Evolutionary conservation across 2,888 invertebrate species (phyloP), one percentile per base, ranked within the genome.

Genomic region (Hymenopus coronatus): DNA sequence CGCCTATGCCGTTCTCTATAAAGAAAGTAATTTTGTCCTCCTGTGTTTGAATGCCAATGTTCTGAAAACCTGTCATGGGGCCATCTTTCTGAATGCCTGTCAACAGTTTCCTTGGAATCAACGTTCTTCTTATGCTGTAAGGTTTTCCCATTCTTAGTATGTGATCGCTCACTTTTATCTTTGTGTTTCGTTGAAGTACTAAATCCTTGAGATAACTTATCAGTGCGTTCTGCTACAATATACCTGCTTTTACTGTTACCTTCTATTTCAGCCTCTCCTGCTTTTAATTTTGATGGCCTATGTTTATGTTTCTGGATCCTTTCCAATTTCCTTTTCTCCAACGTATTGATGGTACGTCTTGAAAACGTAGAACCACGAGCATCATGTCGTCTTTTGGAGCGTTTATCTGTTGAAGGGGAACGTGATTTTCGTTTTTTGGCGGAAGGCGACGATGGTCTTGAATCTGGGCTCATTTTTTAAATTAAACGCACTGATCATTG

Each of bases 51-150:
- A 6, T 88, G 83, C 15, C 90, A 90, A 88, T 91, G 90, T 85
- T 91, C 91, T 88, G 91, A 91, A 91, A 91, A 92, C 90, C 92
- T 92, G 90, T 92, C 92, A 89, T 93, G 92, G 14, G 92, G 92
- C 91, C 92, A 92, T 28, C 92, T 90, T 54, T 92, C 92, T 20
- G 81, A 30, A 9, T 88, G 83, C 15, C 85, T 85, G 83, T 83
- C 46, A 8, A 30, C 33, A 82, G 40, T 25, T 14, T 46, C 85
- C 70, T 86, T 85, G 25, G 54, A 85, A 46, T 85, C 46, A 27
- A 46, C 2, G 15, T 20, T 70, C 4, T 82, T 82, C 20, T 84
- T 88, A n/a, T 46, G 30, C 33, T 89, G 88, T 83, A 85, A 28
- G 14, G 81, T 70, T 88, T 85, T 88, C 25, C 82, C 88, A 83